These are phyloP conservation scores for Semaprochilodus insignis DNA, from an alignment of 2,797 vertebrate species.

Conservation along the genomic window DNA sequence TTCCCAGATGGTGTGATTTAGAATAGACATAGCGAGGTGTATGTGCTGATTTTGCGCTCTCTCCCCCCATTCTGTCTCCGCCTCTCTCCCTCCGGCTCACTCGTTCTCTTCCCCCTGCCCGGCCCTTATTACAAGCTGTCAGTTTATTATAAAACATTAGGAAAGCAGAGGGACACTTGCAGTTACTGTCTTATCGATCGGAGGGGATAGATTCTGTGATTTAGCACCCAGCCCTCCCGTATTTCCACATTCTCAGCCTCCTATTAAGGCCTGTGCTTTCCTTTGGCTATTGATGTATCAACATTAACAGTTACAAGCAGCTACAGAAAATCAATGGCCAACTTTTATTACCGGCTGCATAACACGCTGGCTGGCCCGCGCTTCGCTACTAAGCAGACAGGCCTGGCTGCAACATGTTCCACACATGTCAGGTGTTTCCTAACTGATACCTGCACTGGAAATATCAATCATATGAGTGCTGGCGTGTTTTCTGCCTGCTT, in stretches of 20 bases:
- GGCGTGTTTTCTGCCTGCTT: slow-evolving; percentile 40
- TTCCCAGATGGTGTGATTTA: slow-evolving; percentile 60
- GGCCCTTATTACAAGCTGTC: slow-evolving; percentile 85
- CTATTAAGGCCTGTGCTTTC: slow-evolving; percentile 95
- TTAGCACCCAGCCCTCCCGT: slow-evolving; percentile 82
- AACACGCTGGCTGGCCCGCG: slow-evolving; percentile 71
- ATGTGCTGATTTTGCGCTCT: slow-evolving; percentile 49
- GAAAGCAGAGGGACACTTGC: slow-evolving; percentile 90
- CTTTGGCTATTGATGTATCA: slow-evolving; percentile 99
- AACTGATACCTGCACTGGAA: slow-evolving; percentile 76
- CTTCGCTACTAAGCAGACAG: slow-evolving; percentile 77
- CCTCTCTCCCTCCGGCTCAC: slow-evolving; percentile 24
- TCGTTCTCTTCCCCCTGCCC: slow-evolving; percentile 59
- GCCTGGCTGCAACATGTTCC: slow-evolving; percentile 55
- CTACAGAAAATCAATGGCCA: slow-evolving; percentile 98
- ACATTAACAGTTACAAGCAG: slow-evolving; percentile 99
- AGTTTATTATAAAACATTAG: slow-evolving; percentile 90
- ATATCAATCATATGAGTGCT: slow-evolving; percentile 70
- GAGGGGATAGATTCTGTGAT: slow-evolving; percentile 90
- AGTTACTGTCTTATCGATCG: slow-evolving; percentile 90
- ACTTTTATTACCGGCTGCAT: slow-evolving; percentile 94
- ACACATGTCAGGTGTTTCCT: slow-evolving; percentile 74
- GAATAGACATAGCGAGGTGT: slow-evolving; percentile 46
- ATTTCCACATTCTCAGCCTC: slow-evolving; percentile 89
- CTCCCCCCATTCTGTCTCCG: slow-evolving; percentile 18